phyloP scores from a whole-genome alignment of 2,888 invertebrate genomes.

The Dynastes tityus region DNA sequence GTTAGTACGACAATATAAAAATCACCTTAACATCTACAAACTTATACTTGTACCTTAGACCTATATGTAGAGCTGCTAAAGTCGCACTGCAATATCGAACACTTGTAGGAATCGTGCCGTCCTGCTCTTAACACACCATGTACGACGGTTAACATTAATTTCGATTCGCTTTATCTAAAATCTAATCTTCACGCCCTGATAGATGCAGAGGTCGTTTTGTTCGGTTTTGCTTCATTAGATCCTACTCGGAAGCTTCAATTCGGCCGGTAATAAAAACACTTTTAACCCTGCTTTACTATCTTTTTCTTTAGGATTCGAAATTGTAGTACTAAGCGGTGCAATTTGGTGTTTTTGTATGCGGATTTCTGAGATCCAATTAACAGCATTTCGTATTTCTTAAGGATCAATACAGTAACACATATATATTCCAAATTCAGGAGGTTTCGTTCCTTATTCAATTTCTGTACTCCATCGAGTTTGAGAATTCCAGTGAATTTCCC shows the following conservation, averaged over 20 bases:
- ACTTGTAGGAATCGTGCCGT: constrained; percentile 15
- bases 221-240: constrained; percentile 25
- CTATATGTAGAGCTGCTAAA: too few species aligned
- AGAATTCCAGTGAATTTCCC: too few species aligned
- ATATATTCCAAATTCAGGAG: too few species aligned
- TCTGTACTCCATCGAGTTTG: too few species aligned
- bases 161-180: constrained; percentile 29
- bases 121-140: constrained; percentile 13
- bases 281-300: constrained; percentile 9
- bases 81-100: not conserved
- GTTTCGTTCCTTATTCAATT: too few species aligned
- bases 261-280: constrained; percentile 11
- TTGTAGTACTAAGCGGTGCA: not conserved
- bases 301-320: constrained; percentile 3
- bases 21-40: too few species aligned
- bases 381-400: too few species aligned
- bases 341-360: not conserved
- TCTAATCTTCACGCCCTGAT: constrained; percentile 26
- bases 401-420: too few species aligned
- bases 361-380: too few species aligned
- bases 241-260: not conserved
- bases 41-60: too few species aligned
- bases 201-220: constrained; percentile 17
- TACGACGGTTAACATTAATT: constrained; percentile 26
- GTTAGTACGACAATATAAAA: too few species aligned